These are phyloP conservation scores for Mormyrus lacerda DNA, from an alignment of 2,113 vertebrate species.

Conservation along the genomic window DNA sequence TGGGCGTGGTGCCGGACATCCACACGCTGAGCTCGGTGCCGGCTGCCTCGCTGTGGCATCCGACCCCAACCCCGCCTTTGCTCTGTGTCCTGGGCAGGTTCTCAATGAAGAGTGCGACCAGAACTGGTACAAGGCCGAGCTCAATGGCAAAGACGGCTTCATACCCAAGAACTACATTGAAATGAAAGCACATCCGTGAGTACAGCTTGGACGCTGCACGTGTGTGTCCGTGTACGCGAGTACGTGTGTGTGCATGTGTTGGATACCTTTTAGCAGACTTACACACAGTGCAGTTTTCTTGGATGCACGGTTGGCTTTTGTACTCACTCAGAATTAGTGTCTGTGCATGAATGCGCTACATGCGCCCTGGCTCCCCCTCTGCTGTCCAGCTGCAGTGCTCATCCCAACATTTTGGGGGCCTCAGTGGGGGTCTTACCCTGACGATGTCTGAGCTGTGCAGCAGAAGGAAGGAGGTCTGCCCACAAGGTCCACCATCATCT, in stretches of 20 bases:
- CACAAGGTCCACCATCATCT: not conserved
- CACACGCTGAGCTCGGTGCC: not conserved
- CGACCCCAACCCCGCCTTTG: not conserved
- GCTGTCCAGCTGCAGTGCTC: not conserved
- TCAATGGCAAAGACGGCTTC: slow-evolving; percentile 80
- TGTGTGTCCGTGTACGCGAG: not conserved
- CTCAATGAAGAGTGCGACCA: slow-evolving; percentile 85
- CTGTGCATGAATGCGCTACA: not conserved
- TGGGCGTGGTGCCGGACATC: not conserved
- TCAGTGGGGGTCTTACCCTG: not conserved
- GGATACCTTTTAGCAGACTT: not conserved
- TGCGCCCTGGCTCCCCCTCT: not conserved
- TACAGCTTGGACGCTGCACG: slow-evolving; percentile 19
- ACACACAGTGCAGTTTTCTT: not conserved
- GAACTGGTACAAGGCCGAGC: slow-evolving; percentile 87
- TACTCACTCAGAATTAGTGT: not conserved
- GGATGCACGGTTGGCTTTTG: not conserved
- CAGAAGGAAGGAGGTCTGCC: not conserved
- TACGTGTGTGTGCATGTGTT: not conserved
- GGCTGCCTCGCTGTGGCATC: not conserved
- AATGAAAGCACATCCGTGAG: slow-evolving; percentile 84
- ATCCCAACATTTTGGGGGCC: not conserved
- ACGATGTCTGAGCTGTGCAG: not conserved
- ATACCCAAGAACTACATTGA: slow-evolving; percentile 89
- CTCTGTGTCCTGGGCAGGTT: slow-evolving; percentile 54